Base-by-base conservation (phyloP, 1,140 invertebrate genomes). In the Brachionus paranguensis region DNA sequence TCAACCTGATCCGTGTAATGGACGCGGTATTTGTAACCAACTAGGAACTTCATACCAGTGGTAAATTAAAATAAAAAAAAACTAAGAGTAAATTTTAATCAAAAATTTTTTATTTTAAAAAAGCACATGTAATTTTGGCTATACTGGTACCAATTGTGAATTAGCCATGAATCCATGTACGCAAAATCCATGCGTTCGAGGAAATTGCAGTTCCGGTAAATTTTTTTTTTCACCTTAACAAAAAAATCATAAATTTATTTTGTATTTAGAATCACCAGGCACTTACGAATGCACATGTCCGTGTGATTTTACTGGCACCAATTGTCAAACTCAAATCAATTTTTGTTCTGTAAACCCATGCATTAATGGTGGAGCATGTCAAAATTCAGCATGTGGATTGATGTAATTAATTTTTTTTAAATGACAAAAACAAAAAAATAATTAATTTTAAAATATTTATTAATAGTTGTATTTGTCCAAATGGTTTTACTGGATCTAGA, bases 101-200 rank as follows among this genome's bases (percentile, higher is more conserved):
- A 47, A 45, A 47, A 45, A 47, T 37, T 11, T 33, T 17, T 24
- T 33, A 7, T 27, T 53, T n/a, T 50, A 10, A 43, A 53, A 43
- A 72, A 41, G 78, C 14, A 29, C 43, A n/a, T 81, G 78, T 12
- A 60, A 64, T 17, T 60, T 33, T 81, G 78, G 78, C 12, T 81
- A 11, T 33, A 84, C 85, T 3, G 87, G 87, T 0, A 33, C n/a
- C 11, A 85, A 86, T 74, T 88, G 87, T 85, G 81, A 79, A 53
- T 74, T 70, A 24, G 60, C 86, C 7, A 85, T 89, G 0, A 90
- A 93, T 88, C 87, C 90, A 1, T 96, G 95, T 85, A n/a, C n/a
- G 1, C 84, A 68, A 24, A 84, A 79, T 37, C 87, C 87, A 6
- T 90, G 89, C 86, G 47, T 83, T 27, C 87, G 88, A 84, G 89